Evolutionary conservation across 2,888 invertebrate genomes (phyloP).

Genomic region (Dilophus febrilis): DNA sequence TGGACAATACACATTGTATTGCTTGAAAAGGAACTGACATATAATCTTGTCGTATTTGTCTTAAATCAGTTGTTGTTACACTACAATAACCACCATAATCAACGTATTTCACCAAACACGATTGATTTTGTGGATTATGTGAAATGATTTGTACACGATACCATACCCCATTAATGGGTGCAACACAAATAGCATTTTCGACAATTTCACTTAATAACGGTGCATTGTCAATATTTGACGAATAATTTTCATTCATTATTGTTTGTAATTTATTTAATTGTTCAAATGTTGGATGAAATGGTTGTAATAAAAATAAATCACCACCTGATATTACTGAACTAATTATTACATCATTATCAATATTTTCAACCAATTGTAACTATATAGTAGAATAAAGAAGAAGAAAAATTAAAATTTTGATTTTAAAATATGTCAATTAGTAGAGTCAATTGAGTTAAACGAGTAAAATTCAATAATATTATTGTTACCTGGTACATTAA

Average conservation of each 20-base stretch:
- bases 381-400: conserved; percentile 26
- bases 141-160: conserved; percentile 68
- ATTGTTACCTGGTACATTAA: neutral
- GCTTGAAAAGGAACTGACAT: conserved; percentile 94
- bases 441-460: no score
- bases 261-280: conserved; percentile 62
- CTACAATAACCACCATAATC: conserved; percentile 90
- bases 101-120: conserved; percentile 70
- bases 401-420: conserved; percentile 12
- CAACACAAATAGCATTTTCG: conserved; percentile 80
- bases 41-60: conserved; percentile 88
- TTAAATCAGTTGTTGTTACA: conserved; percentile 56
- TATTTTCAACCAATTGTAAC: conserved; percentile 76
- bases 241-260: conserved; percentile 71
- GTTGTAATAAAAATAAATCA: conserved; percentile 89
- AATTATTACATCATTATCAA: conserved; percentile 83
- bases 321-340: conserved; percentile 73
- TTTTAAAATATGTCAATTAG: no score
- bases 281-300: conserved; percentile 84
- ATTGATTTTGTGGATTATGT: conserved; percentile 48
- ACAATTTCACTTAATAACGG: conserved; percentile 57
- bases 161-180: conserved; percentile 67
- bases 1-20: conserved; percentile 84
- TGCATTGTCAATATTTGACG: conserved; percentile 41
- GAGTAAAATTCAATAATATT: neutral